A percentile compares a stretch with the other conserved stretches of the same genome.
These are phyloP conservation scores for Brachyistius frenatus DNA, from an alignment of 2,113 vertebrate species.

Conservation along the genomic window DNA sequence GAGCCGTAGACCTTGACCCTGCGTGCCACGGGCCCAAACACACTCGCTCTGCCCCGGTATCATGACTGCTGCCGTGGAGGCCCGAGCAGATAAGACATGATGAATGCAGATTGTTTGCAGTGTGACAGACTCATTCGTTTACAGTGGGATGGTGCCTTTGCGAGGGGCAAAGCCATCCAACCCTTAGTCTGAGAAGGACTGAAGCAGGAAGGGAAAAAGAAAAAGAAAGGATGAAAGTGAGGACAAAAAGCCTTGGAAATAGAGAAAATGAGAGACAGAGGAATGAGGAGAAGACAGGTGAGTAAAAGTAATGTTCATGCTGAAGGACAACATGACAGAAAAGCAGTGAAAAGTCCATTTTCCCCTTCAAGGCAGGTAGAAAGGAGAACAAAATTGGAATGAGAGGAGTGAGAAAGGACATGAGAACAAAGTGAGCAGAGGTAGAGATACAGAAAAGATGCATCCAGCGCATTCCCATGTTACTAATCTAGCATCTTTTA, in stretches of 20 bases:
- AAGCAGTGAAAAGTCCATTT: conserved; percentile 44
- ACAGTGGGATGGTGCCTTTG: conserved; percentile 66
- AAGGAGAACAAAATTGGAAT: conserved; percentile 43
- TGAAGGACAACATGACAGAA: conserved; percentile 36
- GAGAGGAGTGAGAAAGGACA: conserved; percentile 39
- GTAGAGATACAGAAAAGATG: conserved; percentile 61
- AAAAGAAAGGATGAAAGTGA: not conserved
- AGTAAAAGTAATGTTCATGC: conserved; percentile 22
- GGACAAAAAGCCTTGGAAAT: conserved; percentile 10
- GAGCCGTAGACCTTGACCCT: conserved; percentile 78
- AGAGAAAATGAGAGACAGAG: conserved; percentile 10
- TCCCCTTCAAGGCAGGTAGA: conserved; percentile 32
- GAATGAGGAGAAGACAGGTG: conserved; percentile 2
- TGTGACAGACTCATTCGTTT: conserved; percentile 83
- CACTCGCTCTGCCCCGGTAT: conserved; percentile 58
- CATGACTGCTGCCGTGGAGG: conserved; percentile 64
- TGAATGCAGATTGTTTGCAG: conserved; percentile 86
- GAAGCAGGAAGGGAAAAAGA: conserved; percentile 13
- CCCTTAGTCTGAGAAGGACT: conserved; percentile 40
- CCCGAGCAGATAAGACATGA: conserved; percentile 82
- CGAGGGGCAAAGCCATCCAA: conserved; percentile 47
- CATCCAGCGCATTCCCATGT: conserved; percentile 61
- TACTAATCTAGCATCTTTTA: conserved; percentile 69
- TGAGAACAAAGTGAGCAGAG: conserved; percentile 57
- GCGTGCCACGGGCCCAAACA: conserved; percentile 53